Evolutionary conservation across 2,113 vertebrate genomes (phyloP).

Genomic region (Chaenogobius annularis): DNA sequence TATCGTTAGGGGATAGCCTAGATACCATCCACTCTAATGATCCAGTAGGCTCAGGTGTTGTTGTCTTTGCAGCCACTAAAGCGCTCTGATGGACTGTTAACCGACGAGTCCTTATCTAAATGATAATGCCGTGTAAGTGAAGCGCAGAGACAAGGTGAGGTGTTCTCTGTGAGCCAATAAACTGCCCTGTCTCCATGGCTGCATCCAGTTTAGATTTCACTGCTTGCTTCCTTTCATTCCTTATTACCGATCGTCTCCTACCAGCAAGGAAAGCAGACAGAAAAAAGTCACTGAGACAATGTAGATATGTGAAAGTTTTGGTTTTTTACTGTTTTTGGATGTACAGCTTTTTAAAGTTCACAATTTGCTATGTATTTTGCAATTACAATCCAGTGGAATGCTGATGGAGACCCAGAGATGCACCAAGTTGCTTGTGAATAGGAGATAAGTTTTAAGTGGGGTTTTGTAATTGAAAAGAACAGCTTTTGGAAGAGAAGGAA

Average conservation of each 20-base stretch:
- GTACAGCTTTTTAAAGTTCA: background rate
- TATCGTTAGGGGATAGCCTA: background rate
- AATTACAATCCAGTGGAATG: background rate
- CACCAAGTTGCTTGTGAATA: background rate
- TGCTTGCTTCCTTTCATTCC: slow-evolving; percentile 17
- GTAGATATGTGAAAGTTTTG: background rate
- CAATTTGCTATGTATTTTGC: background rate
- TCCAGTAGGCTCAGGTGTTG: background rate
- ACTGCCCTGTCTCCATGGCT: slow-evolving; percentile 15
- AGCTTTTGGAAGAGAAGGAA: background rate
- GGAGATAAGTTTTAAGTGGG: slow-evolving; percentile 10
- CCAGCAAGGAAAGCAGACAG: slow-evolving; percentile 1
- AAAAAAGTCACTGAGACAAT: background rate
- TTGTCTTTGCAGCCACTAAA: background rate
- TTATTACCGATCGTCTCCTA: slow-evolving; percentile 22
- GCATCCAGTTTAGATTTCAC: slow-evolving; percentile 30
- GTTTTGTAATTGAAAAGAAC: background rate
- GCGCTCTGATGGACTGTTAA: slow-evolving; percentile 2
- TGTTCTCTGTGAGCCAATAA: slow-evolving; percentile 30
- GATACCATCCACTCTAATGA: background rate
- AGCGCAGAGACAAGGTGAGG: slow-evolving; percentile 19
- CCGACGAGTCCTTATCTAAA: slow-evolving; percentile 1
- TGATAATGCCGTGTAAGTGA: slow-evolving; percentile 11
- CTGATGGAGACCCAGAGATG: background rate
- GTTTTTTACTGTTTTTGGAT: background rate